Base-by-base conservation (phyloP, 1,140 invertebrate genomes). In the Drosophila auraria region DNA sequence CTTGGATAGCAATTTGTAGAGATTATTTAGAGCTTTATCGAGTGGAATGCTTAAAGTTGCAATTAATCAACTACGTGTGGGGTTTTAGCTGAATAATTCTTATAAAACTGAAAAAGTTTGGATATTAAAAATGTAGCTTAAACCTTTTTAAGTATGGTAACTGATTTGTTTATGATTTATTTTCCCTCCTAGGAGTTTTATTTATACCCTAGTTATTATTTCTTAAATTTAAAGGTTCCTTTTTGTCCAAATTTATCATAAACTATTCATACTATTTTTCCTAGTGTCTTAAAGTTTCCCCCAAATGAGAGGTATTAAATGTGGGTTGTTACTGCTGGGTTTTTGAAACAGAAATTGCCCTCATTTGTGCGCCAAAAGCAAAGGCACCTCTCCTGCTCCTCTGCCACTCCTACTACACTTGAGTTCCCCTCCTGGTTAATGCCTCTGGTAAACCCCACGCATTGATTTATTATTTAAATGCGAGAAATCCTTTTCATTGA, bases 401-500 rank as follows among this genome's bases (percentile, higher is more conserved):
- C 49, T 5, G 2, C 23, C 27, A 0, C 25, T 3, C 33, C 33
- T 36, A 3, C 17, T 40, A 14, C 54, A 56, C 54, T 56, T 56
- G 54, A 40, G 33, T 38, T 3, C 54, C 33, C 4, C 14, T 3
- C 14, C 8, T 36, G 33, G 36, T 40, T 56, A 56, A 56, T 56
- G 54, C 20, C 54, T 60, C 53, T 60, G 25, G 58, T 38, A 69
- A 71, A 49, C 44, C 61, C 45, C 54, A 70, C 57, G 73, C 74
- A 89, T 90, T 90, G 82, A 90, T 86, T 86, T 90, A 82, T 82
- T 77, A 80, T 77, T 86, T 63, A 79, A 90, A 69, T 80, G 71
- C 79, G 51, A 72, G 87, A 86, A 90, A 86, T 77, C 82, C 78
- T 82, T 82, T 53, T 53, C 38, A 69, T 49, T 56, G 64, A 86